Percentiles rank a stretch among this genome's conserved stretches.
Conservation (phyloP, 2,888 invertebrate genomes). For the Meloe dianella region DNA sequence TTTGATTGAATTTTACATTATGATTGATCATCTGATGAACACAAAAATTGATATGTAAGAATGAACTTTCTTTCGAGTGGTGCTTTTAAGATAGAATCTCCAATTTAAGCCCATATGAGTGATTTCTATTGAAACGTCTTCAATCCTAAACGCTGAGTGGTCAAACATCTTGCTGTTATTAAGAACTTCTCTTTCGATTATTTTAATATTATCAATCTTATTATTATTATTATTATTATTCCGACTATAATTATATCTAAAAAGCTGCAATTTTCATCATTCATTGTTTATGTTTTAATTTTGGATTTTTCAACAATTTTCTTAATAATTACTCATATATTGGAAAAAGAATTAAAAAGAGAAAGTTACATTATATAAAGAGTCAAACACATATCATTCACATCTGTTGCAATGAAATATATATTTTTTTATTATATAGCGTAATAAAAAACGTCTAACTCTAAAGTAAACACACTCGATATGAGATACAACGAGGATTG, state of each 20-base stretch:
- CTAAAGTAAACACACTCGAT: conserved; percentile 2
- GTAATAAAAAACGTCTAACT: conserved; percentile 11
- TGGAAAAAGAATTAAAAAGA: neutral
- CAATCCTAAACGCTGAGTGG: neutral
- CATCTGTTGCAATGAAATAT: conserved; percentile 15
- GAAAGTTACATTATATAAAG: neutral
- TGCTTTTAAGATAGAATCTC: neutral
- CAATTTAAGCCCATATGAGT: neutral
- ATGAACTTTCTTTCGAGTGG: neutral
- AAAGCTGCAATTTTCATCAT: no score
- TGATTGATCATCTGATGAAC: neutral
- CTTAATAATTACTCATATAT: neutral
- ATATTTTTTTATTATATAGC: conserved; percentile 1
- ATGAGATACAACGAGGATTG: neutral
- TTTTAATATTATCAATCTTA: neutral
- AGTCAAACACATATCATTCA: conserved; percentile 4
- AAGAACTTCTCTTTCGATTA: neutral
- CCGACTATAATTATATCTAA: no score
- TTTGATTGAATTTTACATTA: neutral
- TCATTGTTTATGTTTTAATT: no score
- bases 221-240: neutral
- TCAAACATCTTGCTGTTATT: neutral
- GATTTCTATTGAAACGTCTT: neutral
- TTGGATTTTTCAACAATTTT: neutral
- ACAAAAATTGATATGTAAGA: neutral